Evolutionary conservation across 2,797 vertebrate species (phyloP).

Genomic region (Pseudocheirus occidentalis): DNA sequence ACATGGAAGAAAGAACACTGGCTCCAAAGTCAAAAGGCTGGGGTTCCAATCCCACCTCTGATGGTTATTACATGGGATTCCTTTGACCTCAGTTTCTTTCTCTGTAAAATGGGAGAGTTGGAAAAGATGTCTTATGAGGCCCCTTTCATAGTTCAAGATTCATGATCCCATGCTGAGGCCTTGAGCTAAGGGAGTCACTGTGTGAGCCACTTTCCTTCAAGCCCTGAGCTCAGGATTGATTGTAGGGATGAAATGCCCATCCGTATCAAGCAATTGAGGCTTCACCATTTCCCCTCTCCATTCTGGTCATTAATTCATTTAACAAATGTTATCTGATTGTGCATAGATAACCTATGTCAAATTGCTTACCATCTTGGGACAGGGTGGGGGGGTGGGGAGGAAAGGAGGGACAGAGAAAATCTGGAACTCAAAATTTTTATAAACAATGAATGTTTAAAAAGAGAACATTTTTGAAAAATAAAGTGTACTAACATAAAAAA

Average conservation of each 20-base stretch:
- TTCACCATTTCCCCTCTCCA: neutral
- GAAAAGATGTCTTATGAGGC: neutral
- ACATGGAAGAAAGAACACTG: neutral
- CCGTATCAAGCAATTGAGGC: neutral
- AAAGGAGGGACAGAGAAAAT: neutral
- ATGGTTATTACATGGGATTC: neutral
- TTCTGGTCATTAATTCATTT: neutral
- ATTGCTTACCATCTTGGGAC: neutral
- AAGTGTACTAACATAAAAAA: neutral
- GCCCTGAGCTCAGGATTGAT: neutral
- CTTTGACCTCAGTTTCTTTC: neutral
- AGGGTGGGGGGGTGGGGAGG: too few relatives aligned
- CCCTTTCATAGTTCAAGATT: neutral
- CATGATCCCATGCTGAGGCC: neutral
- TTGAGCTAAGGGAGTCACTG: neutral
- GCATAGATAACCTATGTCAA: neutral
- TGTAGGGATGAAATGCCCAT: neutral
- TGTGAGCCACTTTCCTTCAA: neutral
- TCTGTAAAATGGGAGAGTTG: neutral
- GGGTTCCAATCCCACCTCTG: neutral
- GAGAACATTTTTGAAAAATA: neutral
- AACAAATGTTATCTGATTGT: neutral
- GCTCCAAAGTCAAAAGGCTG: neutral
- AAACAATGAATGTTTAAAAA: neutral
- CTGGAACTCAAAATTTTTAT: neutral